Conservation (phyloP, 2,888 invertebrate species). For the Perizoma affinitatum region DNA sequence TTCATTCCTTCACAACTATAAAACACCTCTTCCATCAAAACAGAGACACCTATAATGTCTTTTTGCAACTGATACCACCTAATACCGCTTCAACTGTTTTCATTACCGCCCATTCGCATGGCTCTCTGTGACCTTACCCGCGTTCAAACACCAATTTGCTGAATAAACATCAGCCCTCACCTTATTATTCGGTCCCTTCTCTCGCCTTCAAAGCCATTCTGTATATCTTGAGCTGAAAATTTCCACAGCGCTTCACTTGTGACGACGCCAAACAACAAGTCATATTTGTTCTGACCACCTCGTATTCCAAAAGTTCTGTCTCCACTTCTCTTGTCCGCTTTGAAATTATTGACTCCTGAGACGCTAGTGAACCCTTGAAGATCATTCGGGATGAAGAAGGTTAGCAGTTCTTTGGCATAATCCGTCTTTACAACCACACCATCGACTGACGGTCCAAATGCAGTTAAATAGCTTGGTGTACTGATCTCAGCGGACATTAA, state of each 20-base stretch:
- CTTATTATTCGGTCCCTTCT: slow-evolving; percentile 93
- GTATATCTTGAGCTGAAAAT: slow-evolving; percentile 93
- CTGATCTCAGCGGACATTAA: slow-evolving; percentile 90
- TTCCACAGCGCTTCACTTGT: slow-evolving; percentile 96
- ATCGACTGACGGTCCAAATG: slow-evolving; percentile 97
- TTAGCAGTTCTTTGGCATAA: slow-evolving; percentile 91
- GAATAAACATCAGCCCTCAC: slow-evolving; percentile 73
- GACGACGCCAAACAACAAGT: slow-evolving; percentile 95
- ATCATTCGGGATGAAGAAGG: slow-evolving; percentile 88
- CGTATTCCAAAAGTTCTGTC: slow-evolving; percentile 84
- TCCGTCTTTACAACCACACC: slow-evolving; percentile 96
- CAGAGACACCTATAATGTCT: slow-evolving; percentile 34
- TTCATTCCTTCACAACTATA: slow-evolving; percentile 21
- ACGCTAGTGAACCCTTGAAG: slow-evolving; percentile 86
- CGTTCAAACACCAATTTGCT: slow-evolving; percentile 72
- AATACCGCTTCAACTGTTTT: slow-evolving; percentile 49
- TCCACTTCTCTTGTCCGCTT: slow-evolving; percentile 85
- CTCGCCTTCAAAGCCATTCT: slow-evolving; percentile 94
- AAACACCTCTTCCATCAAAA: slow-evolving; percentile 33
- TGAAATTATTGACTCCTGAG: slow-evolving; percentile 82
- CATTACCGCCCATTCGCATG: slow-evolving; percentile 57
- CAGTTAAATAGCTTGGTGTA: slow-evolving; percentile 92
- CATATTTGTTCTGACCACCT: slow-evolving; percentile 88
- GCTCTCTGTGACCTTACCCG: slow-evolving; percentile 46
- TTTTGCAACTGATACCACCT: slow-evolving; percentile 41